A percentile compares a stretch with the other conserved stretches of the same genome.
Evolutionary conservation across 2,797 vertebrate species (phyloP).

Genomic region (Tinamus major): DNA sequence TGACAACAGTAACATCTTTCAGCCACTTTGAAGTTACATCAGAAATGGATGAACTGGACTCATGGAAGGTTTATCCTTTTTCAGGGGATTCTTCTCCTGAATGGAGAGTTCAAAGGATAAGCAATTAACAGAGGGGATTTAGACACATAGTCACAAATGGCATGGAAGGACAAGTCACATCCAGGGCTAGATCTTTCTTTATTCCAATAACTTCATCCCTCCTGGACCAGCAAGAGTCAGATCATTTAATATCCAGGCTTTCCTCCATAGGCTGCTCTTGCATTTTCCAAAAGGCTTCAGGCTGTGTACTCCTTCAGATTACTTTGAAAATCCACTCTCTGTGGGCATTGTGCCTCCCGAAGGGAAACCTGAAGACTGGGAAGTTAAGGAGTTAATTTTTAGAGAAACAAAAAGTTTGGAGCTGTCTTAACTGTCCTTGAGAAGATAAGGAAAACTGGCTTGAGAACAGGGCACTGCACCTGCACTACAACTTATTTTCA

Average conservation of each 20-base stretch:
- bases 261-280: not conserved
- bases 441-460: not conserved
- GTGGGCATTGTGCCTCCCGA: rapidly evolving
- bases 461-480: not conserved
- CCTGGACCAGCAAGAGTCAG: not conserved
- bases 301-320: not conserved
- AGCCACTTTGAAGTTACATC: not conserved
- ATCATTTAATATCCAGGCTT: not conserved
- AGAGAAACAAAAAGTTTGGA: not conserved
- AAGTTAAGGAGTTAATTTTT: not conserved
- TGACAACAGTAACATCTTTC: not conserved
- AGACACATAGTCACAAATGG: not conserved
- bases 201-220: not conserved
- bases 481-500: not conserved
- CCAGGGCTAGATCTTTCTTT: not conserved
- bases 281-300: not conserved
- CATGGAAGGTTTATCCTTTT: not conserved
- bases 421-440: not conserved
- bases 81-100: not conserved
- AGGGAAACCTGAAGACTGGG: not conserved
- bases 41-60: not conserved
- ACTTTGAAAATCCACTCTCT: not conserved
- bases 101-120: not conserved
- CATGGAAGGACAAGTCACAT: not conserved
- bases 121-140: not conserved